Base-by-base conservation (phyloP, 2,888 invertebrate genomes). In the Griposia aprilina region DNA sequence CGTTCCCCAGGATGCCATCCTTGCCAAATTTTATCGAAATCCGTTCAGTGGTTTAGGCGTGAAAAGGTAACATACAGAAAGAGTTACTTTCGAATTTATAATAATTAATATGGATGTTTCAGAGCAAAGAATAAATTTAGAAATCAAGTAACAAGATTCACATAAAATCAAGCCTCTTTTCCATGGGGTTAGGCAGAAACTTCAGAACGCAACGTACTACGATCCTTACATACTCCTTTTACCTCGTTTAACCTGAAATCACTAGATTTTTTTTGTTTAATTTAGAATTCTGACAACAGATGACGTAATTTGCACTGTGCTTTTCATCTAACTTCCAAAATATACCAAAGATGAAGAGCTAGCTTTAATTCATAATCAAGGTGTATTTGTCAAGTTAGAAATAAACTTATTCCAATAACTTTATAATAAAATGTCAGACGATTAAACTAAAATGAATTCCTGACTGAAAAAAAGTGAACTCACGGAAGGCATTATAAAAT, bases 401-500 rank as follows among this genome's bases (percentile, higher is more conserved):
- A 30, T 10, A 41, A 41, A 41, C 41, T 2, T 41, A 41, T 41
- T 5, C 41, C 41, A 2, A 41, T 41, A 4, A 41, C 41, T 57
- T 57, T 48, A 50, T 20, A 20, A 74, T 63, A 48, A 66, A 41
- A 77, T 36, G 20, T 48, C 15, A 41, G 48, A 50, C 26, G 15
- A 60, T 60, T 74, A n/a, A 82, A 60, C 48, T 75, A 36, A 79
- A 80, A 76, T 76, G 15, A 62, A 80, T 66, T 48, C 45, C 45
- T 55, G 8, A 23, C 26, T 57, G 48, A 60, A 83, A 57, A 80
- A 79, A 79, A 20, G 41, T 59, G 45, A 59, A 67, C 75, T 74
- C 71, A 36, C 59, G 77, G 68, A 81, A 78, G 74, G 77, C 65
- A 81, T 84, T 82, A 76, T 77, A 76, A 76, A 68, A 81, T 89